phyloP scores from a whole-genome alignment of 2,888 invertebrate species.

The Scotopteryx bipunctaria region DNA sequence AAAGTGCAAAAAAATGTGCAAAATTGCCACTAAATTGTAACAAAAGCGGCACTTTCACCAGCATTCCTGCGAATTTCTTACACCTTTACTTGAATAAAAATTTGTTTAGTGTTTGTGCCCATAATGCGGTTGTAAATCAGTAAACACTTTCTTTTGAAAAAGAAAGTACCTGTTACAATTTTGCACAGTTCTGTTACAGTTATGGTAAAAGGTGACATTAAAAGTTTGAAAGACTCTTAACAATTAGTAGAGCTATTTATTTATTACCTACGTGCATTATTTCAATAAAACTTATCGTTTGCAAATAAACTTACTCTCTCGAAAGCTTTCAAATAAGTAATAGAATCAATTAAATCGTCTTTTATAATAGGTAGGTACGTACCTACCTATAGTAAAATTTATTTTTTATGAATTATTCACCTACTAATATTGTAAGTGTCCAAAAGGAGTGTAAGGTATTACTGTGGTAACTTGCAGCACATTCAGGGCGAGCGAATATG shows the following conservation, averaged over 20 bases:
- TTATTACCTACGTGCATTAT: too few species aligned
- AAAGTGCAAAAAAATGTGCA: slow-evolving; percentile 26
- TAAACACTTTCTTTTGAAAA: slow-evolving; percentile 66
- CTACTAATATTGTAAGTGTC: too few species aligned
- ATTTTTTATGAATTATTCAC: too few species aligned
- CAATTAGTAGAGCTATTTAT: background rate
- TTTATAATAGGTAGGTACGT: too few species aligned
- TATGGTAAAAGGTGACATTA: slow-evolving; percentile 24
- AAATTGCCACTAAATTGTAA: slow-evolving; percentile 13
- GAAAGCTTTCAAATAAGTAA: too few species aligned
- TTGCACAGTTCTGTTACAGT: slow-evolving; percentile 50
- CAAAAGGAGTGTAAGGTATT: too few species aligned
- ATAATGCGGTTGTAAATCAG: slow-evolving; percentile 71
- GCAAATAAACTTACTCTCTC: too few species aligned
- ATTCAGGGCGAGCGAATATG: too few species aligned
- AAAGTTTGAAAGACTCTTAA: slow-evolving; percentile 30
- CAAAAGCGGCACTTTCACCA: slow-evolving; percentile 67
- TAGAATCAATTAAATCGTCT: too few species aligned
- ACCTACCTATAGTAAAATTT: too few species aligned
- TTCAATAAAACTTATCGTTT: too few species aligned
- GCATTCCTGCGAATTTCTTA: slow-evolving; percentile 62
- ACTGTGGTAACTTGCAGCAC: too few species aligned
- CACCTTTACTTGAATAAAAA: slow-evolving; percentile 60
- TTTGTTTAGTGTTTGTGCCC: slow-evolving; percentile 66
- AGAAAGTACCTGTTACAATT: slow-evolving; percentile 72